Conservation (phyloP, 2,113 vertebrate species). For the Rafetus swinhoei region DNA sequence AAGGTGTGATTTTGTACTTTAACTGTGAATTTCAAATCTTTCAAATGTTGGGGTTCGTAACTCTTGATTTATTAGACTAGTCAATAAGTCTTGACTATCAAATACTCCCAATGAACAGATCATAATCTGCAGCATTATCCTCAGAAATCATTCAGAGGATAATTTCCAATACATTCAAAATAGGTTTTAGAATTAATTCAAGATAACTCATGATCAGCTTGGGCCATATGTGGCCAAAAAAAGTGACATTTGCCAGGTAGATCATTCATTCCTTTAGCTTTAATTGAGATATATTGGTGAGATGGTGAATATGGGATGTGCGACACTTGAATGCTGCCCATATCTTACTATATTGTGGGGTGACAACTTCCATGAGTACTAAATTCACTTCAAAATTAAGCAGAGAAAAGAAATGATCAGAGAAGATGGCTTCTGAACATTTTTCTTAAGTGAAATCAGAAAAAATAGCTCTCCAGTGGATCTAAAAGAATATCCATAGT, state of each 20-base stretch:
- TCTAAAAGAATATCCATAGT: background rate
- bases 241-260: slow-evolving; percentile 27
- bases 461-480: fast-evolving
- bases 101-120: background rate
- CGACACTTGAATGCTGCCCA: background rate
- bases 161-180: background rate
- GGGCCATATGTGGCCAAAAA: slow-evolving; percentile 33
- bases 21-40: background rate
- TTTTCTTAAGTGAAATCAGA: background rate
- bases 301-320: background rate
- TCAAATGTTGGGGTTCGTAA: background rate
- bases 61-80: background rate
- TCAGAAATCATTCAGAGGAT: background rate
- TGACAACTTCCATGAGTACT: background rate
- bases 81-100: background rate
- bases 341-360: background rate
- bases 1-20: background rate
- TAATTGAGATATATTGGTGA: background rate
- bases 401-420: background rate
- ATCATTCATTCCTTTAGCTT: background rate
- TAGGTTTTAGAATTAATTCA: slow-evolving; percentile 4
- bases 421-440: background rate
- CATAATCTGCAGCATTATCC: slow-evolving; percentile 24
- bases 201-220: slow-evolving; percentile 34
- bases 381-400: background rate